Conservation (phyloP, 2,888 invertebrate genomes). For the Sclerodermus sp. region DNA sequence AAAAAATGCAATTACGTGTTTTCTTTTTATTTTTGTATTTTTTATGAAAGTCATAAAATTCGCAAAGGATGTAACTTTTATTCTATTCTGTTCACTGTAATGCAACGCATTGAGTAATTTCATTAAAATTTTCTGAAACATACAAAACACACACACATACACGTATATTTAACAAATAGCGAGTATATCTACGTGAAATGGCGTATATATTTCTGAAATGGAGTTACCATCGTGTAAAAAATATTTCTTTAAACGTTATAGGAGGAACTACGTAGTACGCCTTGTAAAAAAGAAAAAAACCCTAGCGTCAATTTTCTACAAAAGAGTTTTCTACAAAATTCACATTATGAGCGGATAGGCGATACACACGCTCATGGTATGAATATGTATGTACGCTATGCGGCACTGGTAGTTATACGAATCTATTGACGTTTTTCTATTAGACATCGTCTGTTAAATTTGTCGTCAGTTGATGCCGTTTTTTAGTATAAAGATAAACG, state of each 20-base stretch:
- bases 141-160: too few relatives aligned
- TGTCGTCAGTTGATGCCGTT: neutral
- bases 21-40: too few relatives aligned
- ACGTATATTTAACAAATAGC: too few relatives aligned
- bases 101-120: too few relatives aligned
- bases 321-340: slow-evolving; percentile 39
- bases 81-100: too few relatives aligned
- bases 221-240: slow-evolving; percentile 37
- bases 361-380: slow-evolving; percentile 29
- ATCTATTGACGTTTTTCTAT: slow-evolving; percentile 31
- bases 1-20: too few relatives aligned
- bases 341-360: slow-evolving; percentile 30
- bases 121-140: too few relatives aligned
- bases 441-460: slow-evolving; percentile 13
- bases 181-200: too few relatives aligned
- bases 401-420: slow-evolving; percentile 24
- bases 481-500: neutral
- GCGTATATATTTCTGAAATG: too few relatives aligned
- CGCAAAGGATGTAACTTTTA: too few relatives aligned
- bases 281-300: slow-evolving; percentile 45
- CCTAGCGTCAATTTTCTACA: slow-evolving; percentile 57
- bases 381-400: slow-evolving; percentile 35
- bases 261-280: slow-evolving; percentile 46
- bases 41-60: too few relatives aligned
- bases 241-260: slow-evolving; percentile 33